A percentile compares a stretch with the other conserved stretches of the same genome.
Evolutionary conservation across 2,797 vertebrate species (phyloP).

Genomic region (Rhinichthys osculus): DNA sequence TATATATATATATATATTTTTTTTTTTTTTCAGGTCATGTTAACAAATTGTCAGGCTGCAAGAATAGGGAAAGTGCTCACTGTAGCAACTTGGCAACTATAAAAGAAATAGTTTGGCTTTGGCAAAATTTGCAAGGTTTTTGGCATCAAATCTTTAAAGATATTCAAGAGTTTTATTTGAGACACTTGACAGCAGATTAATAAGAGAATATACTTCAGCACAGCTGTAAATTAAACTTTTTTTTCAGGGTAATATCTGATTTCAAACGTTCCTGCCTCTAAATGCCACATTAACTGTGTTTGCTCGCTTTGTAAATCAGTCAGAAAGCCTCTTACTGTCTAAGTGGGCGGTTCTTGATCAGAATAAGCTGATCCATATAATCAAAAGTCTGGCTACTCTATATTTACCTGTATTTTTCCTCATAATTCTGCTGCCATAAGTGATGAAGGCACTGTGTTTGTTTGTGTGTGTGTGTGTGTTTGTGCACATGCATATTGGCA

Average conservation of each 20-base stretch:
- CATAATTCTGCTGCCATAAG: constrained; percentile 3
- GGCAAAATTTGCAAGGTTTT: not conserved
- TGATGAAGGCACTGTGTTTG: not conserved
- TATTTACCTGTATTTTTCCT: not conserved
- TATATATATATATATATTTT: too few relatives aligned
- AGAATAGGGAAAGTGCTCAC: not conserved
- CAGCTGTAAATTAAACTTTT: not conserved
- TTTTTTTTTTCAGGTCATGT: not conserved
- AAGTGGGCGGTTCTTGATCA: not conserved
- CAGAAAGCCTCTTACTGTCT: not conserved
- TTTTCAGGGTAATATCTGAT: not conserved
- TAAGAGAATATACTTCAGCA: not conserved
- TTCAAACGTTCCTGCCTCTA: not conserved
- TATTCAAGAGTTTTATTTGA: not conserved
- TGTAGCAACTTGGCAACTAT: not conserved
- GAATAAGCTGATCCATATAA: not conserved
- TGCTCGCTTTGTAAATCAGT: not conserved
- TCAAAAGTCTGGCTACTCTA: not conserved
- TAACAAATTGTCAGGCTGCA: not conserved
- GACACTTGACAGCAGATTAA: not conserved
- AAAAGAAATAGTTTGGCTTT: not conserved
- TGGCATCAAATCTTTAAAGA: not conserved
- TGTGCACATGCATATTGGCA: constrained; percentile 25
- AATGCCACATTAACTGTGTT: not conserved
- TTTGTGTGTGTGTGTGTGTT: not conserved